Evolutionary conservation across 1,140 invertebrate genomes (phyloP).

Genomic region (Orchestia grillus): DNA sequence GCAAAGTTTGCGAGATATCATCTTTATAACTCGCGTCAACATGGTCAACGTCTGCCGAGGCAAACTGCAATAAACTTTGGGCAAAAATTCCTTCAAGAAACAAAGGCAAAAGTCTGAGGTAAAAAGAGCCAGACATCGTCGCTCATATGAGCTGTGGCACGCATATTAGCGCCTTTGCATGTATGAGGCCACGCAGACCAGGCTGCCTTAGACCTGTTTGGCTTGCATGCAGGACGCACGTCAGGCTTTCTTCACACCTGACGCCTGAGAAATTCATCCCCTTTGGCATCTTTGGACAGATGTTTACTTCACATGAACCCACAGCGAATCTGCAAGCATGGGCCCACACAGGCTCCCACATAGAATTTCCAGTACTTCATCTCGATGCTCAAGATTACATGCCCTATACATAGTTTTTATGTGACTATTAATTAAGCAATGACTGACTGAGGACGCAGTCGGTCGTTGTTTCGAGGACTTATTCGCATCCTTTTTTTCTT

Average conservation of each 20-base stretch:
- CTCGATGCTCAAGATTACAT: neutral
- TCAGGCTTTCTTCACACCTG: neutral
- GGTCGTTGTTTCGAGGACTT: neutral
- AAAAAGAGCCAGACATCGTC: constrained; percentile 53
- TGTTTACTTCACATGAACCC: neutral
- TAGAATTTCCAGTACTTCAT: neutral
- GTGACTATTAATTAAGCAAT: neutral
- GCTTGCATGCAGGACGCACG: neutral
- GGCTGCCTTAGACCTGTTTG: neutral
- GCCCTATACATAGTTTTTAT: too few relatives aligned
- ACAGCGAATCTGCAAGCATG: neutral
- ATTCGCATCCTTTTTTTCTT: neutral
- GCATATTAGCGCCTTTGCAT: constrained; percentile 51
- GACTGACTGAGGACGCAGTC: neutral
- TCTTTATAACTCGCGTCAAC: constrained; percentile 49
- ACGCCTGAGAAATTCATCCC: neutral
- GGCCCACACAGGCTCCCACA: too few relatives aligned
- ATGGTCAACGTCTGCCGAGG: neutral
- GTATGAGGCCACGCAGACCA: neutral
- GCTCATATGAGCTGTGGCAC: constrained; percentile 49
- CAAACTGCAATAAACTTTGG: constrained; percentile 44
- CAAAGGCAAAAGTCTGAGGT: constrained; percentile 43
- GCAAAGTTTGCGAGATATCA: constrained; percentile 7
- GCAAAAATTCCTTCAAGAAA: constrained; percentile 27
- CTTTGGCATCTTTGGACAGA: neutral